Evolutionary conservation across 2,888 invertebrate genomes (phyloP), one percentile per base, ranked within the genome.

Genomic region (Acleris emargana): DNA sequence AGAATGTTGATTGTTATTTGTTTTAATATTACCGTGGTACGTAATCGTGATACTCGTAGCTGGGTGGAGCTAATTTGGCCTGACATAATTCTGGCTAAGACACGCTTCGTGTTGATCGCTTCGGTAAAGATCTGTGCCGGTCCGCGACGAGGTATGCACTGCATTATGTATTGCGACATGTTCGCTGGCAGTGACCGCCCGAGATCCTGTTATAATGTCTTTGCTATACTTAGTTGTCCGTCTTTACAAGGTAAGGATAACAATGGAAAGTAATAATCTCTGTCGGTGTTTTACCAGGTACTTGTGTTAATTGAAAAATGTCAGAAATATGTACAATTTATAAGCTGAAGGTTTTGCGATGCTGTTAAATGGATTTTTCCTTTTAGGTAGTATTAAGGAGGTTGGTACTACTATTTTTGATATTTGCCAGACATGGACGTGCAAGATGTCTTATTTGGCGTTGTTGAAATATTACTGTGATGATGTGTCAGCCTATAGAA

Each of bases 81-180:
- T 80, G 80, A 82, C 79, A 78, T 82, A 78, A 79, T 77, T 77
- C 76, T 69, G 72, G 62, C 72, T 70, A 73, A 73, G 72, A 74
- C 74, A 74, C 71, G 73, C 68, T 73, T 72, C 67, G 70, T 70
- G 72, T 68, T 73, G 74, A 73, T 73, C 79, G 80, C 72, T 73
- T 75, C 71, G 73, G 71, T 72, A 71, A 69, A 74, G 74, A 82
- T 73, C 76, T 80, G 73, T 80, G 78, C 64, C 79, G 66, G 32
- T 42, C 52, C 61, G 52, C 52, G 51, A 52, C 45, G 45, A 16
- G 45, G 45, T 59, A 55, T 57, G 55, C 50, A 55, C 62, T 63
- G 42, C 57, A 63, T 57, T 57, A 43, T 52, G 55, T 28, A 49
- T 63, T 63, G 50, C 62, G 55, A 55, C 62, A 63, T 57, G 57